Base-by-base conservation (phyloP, 2,113 vertebrate genomes). In the Ceyx margarethae region DNA sequence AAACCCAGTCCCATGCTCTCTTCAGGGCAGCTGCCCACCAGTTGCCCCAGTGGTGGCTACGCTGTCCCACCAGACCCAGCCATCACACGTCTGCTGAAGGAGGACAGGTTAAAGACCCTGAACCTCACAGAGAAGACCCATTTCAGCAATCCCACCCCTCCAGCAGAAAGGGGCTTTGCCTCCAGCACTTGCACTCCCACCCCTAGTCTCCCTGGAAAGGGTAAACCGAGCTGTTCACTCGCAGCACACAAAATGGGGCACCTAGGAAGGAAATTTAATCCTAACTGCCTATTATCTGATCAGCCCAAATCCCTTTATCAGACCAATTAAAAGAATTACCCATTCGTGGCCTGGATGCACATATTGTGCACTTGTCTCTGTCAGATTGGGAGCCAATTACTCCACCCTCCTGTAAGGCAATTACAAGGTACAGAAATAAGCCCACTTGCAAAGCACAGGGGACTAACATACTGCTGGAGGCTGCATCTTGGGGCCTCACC, bases 311-410 rank as follows among this genome's bases (percentile, higher is more conserved):
- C 95, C 95, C 90, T 95, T 93, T 83, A 94, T 96, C 94, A 95
- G 89, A 62, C 87, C 96, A 96, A 89, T 96, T 96, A 96, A 82
- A 96, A 96, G 87, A 95, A 96, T 95, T 96, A 91, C 72, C 89
- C 84, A 83, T 93, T 83, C 62, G 13, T 66, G 57, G 74, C 95
- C 90, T 10, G 26, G 89, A 96, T 94, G 89, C 89, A 94, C 22
- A 15, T 84, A 96, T 85, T 86, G 91, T 94, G 81, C 71, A 65
- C 88, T 96, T 94, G 93, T 91, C 90, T 96, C 87, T 22, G 31
- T 94, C 75, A 11, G 75, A 72, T 86, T 68, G 58, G 83, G 72
- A 95, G 89, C 81, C 91, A 96, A 95, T 94, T 95, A 95, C 90
- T 93, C 92, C 87, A 94, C 91, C 90, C 87, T 95, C 46, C 91